Evolutionary conservation across 2,113 vertebrate species (phyloP).

Genomic region (Choloepus hoffmanni): DNA sequence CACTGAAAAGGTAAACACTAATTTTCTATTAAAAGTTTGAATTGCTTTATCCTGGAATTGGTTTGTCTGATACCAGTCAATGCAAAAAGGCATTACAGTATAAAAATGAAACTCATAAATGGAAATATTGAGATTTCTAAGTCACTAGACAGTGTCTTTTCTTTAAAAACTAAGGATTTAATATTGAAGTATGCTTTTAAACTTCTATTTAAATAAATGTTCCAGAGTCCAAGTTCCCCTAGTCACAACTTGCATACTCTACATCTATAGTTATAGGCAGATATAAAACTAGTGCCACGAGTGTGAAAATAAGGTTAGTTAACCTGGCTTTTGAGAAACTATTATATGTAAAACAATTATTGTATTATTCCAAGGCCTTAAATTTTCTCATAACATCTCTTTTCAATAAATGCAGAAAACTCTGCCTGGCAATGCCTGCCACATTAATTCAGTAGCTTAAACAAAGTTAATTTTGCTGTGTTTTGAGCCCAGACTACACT

Average conservation of each 20-base stretch:
- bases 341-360: neutral
- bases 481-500: neutral
- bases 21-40: constrained; percentile 22
- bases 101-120: neutral
- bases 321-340: constrained; percentile 3
- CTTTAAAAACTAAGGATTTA: constrained; percentile 43
- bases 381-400: neutral
- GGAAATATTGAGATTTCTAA: neutral
- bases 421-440: neutral
- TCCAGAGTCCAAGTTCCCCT: neutral
- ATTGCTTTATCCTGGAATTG: neutral
- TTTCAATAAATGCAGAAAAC: constrained; percentile 18
- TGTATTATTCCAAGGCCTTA: neutral
- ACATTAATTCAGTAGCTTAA: neutral
- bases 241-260: neutral
- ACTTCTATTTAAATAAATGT: neutral
- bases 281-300: neutral
- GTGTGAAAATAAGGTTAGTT: neutral
- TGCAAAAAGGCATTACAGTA: neutral
- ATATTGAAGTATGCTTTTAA: neutral
- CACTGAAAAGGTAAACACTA: neutral
- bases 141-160: neutral
- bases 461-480: neutral
- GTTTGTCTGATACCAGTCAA: neutral
- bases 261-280: neutral